phyloP scores from a whole-genome alignment of 2,888 invertebrate species.

The Ichneumoninae sp. region DNA sequence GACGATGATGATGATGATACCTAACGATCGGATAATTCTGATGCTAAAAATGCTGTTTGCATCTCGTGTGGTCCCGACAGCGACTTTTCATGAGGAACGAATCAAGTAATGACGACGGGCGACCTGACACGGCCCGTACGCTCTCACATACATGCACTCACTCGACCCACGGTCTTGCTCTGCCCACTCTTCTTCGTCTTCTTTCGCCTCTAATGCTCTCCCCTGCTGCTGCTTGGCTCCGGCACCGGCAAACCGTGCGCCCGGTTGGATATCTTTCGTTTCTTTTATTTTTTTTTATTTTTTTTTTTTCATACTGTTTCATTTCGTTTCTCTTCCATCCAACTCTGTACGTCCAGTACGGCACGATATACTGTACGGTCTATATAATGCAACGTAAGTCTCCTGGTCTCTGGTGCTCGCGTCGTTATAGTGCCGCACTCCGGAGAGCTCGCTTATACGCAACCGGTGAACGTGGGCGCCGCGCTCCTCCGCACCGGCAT shows the following conservation, averaged over 20 bases:
- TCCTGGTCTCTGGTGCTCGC: background rate
- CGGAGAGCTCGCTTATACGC: constrained; percentile 34
- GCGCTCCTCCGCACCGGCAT: constrained; percentile 34
- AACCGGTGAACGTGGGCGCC: constrained; percentile 60
- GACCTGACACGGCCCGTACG: constrained; percentile 40
- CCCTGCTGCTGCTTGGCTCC: constrained; percentile 7
- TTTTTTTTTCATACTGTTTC: constrained; percentile 24
- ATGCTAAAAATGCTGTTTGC: background rate
- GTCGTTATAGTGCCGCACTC: constrained; percentile 16
- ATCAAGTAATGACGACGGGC: constrained; percentile 37
- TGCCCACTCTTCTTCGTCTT: constrained; percentile 42
- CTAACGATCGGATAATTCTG: background rate
- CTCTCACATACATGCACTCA: constrained; percentile 32
- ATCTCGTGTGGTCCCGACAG: constrained; percentile 55
- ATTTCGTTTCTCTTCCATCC: constrained; percentile 9
- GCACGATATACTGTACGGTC: background rate
- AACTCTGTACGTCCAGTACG: constrained; percentile 9
- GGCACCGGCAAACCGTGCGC: constrained; percentile 10
- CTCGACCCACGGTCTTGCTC: constrained; percentile 57
- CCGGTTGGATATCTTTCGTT: constrained; percentile 44
- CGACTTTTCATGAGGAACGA: constrained; percentile 42
- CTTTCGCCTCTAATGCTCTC: constrained; percentile 10
- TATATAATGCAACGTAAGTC: constrained; percentile 9
- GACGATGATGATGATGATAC: too few species aligned
- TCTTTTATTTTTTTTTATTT: background rate